phyloP scores from a whole-genome alignment of 2,113 vertebrate species.

The Fukomys damarensis region DNA sequence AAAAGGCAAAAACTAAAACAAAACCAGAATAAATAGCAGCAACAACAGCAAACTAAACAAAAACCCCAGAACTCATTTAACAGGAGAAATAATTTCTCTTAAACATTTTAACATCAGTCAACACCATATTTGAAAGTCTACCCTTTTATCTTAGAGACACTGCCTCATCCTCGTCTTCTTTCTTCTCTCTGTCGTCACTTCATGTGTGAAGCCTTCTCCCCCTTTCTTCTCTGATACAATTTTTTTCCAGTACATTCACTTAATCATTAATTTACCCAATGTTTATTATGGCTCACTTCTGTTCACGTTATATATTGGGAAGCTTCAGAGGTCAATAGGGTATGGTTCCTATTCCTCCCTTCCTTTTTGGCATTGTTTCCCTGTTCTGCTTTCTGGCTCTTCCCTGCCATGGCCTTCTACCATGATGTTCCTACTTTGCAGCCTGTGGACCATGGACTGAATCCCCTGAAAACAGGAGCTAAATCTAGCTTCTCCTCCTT shows the following conservation, averaged over 20 bases:
- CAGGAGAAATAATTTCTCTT: neutral
- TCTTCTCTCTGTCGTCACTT: neutral
- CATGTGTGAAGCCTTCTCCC: neutral
- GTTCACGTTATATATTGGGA: neutral
- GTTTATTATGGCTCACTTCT: neutral
- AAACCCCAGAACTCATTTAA: neutral
- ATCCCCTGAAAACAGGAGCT: neutral
- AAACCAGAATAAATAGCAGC: neutral
- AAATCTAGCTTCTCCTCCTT: neutral
- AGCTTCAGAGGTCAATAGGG: neutral
- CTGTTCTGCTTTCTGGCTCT: neutral
- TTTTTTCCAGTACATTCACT: neutral
- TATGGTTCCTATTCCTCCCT: neutral
- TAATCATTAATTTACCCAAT: neutral
- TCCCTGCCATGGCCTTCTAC: neutral
- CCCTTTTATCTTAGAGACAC: neutral
- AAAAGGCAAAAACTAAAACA: neutral
- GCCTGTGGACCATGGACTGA: neutral
- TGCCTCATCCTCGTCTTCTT: neutral
- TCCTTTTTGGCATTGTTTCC: neutral
- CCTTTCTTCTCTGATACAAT: neutral
- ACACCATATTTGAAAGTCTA: neutral
- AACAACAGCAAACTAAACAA: neutral
- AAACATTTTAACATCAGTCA: neutral
- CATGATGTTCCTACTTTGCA: neutral